Base-by-base conservation (phyloP, 2,888 invertebrate genomes). In the Drosophila acutilabella region DNA sequence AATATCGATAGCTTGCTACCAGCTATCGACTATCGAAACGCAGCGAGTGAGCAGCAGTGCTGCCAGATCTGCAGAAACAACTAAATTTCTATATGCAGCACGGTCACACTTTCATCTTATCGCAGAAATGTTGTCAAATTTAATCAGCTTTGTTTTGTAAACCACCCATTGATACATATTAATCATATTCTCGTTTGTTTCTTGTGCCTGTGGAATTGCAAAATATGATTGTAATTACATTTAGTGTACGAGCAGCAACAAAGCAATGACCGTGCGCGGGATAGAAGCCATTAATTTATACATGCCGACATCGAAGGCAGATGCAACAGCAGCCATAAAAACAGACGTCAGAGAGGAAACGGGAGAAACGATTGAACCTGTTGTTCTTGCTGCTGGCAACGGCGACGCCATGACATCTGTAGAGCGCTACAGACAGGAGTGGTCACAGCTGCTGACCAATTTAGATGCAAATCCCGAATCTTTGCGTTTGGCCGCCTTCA, bases 401-500 rank as follows among this genome's bases (percentile, higher is more conserved):
- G 36, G 41, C 60, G 56, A 87, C 80, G 83, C 78, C 47, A 91
- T 91, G 91, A 90, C 81, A 45, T 91, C 91, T 8, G 89, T 91
- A 36, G 91, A 91, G 18, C 90, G 90, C 38, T 91, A 91, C 67
- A 85, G 92, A 40, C 86, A 88, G 45, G 92, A 92, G 66, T 92
- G 92, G 92, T 60, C 61, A 4, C 84, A 89, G 52, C 71, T 93
- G 14, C 68, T 91, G n/a, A 61, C 68, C 45, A 81, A 74, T 30
- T 69, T 94, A 92, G 87, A 90, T 89, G 79, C 90, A 80, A 69
- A 94, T 91, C 89, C 93, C 89, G 81, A 93, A 88, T 65, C 92
- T 83, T 85, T 95, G 92, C 90, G 92, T 85, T 88, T 93, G 90
- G 75, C 89, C 6, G 92, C 92, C 0, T 91, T 92, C 65, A 86